Evolutionary conservation across 1,140 invertebrate species (phyloP), one percentile per base, ranked within the genome.

Genomic region (Macrobrachium nipponense): DNA sequence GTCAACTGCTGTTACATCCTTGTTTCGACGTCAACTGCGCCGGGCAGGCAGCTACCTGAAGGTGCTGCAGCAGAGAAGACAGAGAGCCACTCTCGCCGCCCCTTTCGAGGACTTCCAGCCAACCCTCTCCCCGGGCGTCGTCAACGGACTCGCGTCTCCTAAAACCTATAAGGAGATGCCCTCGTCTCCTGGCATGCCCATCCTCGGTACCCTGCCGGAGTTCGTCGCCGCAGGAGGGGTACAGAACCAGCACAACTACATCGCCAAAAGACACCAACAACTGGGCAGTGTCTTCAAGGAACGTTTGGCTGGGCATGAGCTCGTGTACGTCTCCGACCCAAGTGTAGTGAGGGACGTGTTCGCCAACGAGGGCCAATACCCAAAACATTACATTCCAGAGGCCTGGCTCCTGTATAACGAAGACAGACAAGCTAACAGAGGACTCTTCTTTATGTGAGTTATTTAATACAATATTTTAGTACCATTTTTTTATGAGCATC

Each of bases 371-470:
- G 96, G 95, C 81, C 94, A 94, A 89, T 94, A 94, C 90, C 96
- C 96, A 0, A 91, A 91, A 73, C 96, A 97, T 91, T 93, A 96
- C 89, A 90, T 97, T 87, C 96, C 96, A 5, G 95, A 97, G 90
- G 92, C 96, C 5, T 97, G 96, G 96, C 90, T 93, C 0, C 90
- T 95, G 17, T 97, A 97, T 89, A 97, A 97, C 90, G 91, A 95
- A 89, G 90, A 94, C 4, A 93, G 95, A 87, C 92, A 93, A 58
- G 94, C 93, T 73, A 92, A 94, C 88, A 93, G 96, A 88, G 96
- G 96, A 20, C 91, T 98, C 14, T 95, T 97, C 90, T 98, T 97
- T 91, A 97, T 97, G 96, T 95, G 92, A 92, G 93, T 92, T 81
- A 72, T 76, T 66, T 89, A 80, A 15, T 44, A 10, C 14, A 14